phyloP scores from a whole-genome alignment of 1,140 invertebrate genomes.

The Kradibia gibbosae region DNA sequence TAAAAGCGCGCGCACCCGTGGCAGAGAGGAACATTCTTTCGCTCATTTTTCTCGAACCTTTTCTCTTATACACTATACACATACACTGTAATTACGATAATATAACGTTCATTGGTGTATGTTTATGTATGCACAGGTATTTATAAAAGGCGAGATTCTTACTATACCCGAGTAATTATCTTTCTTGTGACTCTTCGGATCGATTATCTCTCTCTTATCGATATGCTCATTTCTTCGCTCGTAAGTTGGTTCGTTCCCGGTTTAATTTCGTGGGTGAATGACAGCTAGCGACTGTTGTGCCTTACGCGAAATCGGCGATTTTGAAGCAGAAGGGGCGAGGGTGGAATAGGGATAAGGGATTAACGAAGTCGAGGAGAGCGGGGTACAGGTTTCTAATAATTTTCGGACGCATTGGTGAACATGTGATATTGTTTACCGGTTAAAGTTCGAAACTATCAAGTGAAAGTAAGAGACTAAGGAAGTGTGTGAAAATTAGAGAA shows the following conservation, averaged over 20 bases:
- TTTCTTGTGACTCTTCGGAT: neutral
- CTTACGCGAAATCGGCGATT: neutral
- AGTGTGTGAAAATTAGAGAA: constrained; percentile 35
- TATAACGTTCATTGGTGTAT: neutral
- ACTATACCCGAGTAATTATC: neutral
- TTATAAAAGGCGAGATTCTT: neutral
- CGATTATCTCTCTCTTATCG: neutral
- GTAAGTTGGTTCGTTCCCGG: neutral
- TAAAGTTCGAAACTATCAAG: constrained; percentile 30
- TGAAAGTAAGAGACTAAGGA: constrained; percentile 17
- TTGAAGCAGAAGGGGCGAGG: neutral
- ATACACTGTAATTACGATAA: neutral
- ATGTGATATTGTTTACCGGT: constrained; percentile 39
- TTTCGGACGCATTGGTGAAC: neutral
- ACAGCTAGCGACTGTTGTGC: neutral
- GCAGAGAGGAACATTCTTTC: neutral
- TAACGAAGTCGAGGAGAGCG: neutral
- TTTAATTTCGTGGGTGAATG: neutral
- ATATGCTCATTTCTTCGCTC: neutral
- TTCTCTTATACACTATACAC: neutral
- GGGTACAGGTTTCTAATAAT: neutral
- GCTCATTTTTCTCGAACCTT: neutral
- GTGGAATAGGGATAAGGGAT: neutral
- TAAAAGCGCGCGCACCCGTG: neutral
- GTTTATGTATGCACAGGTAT: neutral